Conservation (phyloP, 1,140 invertebrate species). For the Anoplolepis gracilipes region DNA sequence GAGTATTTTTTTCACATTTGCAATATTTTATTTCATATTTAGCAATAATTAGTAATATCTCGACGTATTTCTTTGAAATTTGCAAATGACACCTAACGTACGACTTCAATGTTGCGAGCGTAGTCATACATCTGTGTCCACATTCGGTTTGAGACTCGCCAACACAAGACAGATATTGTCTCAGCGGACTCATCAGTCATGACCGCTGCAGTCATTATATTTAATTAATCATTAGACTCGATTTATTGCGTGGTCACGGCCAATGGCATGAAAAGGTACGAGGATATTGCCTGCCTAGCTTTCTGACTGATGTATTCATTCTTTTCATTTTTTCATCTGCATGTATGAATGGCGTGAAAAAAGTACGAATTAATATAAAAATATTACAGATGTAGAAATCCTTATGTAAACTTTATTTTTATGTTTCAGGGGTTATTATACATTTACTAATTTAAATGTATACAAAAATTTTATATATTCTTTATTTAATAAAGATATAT, state of each 20-base stretch:
- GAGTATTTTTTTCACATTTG: not conserved
- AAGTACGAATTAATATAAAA: not conserved
- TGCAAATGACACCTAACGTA: constrained; percentile 15
- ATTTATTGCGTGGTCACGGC: constrained; percentile 74
- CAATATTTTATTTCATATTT: not conserved
- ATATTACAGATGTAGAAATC: not conserved
- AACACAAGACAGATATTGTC: constrained; percentile 80
- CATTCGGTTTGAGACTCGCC: constrained; percentile 41
- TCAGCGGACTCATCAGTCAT: constrained; percentile 80
- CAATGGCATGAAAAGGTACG: constrained; percentile 41
- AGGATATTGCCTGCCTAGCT: constrained; percentile 42
- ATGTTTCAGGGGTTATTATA: not conserved
- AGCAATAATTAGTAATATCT: not conserved
- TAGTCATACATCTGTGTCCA: constrained; percentile 58
- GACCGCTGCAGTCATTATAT: constrained; percentile 80
- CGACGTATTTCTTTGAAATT: not conserved
- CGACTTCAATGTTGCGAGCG: constrained; percentile 29
- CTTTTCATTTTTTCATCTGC: not conserved
- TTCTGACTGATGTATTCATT: constrained; percentile 24
- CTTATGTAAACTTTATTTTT: not conserved
- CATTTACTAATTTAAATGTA: not conserved
- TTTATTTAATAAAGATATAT: not conserved
- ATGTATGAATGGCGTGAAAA: not conserved
- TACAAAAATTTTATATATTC: not conserved
- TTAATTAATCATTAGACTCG: constrained; percentile 84